Evolutionary conservation across 2,113 vertebrate species (phyloP).

Genomic region (Tachuris rubrigastra): DNA sequence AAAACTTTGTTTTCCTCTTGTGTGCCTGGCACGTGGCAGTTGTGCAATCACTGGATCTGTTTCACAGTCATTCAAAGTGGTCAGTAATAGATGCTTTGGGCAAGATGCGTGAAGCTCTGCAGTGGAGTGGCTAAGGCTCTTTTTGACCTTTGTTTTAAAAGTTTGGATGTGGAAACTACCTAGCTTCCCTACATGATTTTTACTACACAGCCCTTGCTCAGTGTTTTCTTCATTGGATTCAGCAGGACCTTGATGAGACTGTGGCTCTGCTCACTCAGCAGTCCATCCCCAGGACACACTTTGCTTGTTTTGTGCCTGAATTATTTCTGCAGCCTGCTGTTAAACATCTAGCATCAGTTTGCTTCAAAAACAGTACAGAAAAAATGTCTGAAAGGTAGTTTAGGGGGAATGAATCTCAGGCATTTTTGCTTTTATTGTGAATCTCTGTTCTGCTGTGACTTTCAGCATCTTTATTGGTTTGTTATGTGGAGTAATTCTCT

Average conservation of each 20-base stretch:
- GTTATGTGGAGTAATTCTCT: neutral
- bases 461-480: neutral
- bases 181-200: neutral
- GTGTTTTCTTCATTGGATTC: neutral
- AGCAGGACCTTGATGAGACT: neutral
- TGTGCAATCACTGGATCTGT: neutral
- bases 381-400: neutral
- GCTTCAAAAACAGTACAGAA: neutral
- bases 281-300: neutral
- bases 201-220: neutral
- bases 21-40: neutral
- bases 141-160: neutral
- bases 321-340: neutral
- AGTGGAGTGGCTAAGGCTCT: neutral
- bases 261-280: neutral
- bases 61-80: neutral
- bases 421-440: neutral
- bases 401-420: neutral
- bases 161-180: neutral
- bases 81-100: neutral
- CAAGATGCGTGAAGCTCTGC: neutral
- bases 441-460: neutral
- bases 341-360: neutral
- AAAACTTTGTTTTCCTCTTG: neutral
- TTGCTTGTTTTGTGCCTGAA: neutral